Evolutionary conservation across 2,113 vertebrate genomes (phyloP).

Genomic region (Proteles cristata): DNA sequence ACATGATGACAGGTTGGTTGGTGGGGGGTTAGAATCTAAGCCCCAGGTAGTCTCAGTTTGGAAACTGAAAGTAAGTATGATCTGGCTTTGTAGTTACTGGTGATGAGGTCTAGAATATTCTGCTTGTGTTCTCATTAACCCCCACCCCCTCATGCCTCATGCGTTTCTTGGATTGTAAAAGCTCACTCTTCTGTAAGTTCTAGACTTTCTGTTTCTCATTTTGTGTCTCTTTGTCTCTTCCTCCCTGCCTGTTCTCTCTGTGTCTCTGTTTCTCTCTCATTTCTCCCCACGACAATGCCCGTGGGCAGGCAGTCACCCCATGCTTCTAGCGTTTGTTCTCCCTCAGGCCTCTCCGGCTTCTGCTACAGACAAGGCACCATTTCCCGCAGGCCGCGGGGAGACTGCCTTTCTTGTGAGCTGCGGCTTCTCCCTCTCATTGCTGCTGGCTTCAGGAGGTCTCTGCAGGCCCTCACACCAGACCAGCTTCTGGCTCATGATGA

Average conservation of each 20-base stretch:
- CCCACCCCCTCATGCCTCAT: accelerated
- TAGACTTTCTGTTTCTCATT: not conserved
- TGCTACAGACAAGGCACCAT: not conserved
- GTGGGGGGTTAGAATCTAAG: not conserved
- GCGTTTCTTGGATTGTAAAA: not conserved
- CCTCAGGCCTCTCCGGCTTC: not conserved
- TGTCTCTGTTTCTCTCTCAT: not conserved
- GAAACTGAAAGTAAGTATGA: not conserved
- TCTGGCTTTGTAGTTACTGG: not conserved
- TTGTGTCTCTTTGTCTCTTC: not conserved
- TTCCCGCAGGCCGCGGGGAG: not conserved
- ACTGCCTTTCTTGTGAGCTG: not conserved
- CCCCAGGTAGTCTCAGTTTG: not conserved
- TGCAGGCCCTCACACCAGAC: not conserved
- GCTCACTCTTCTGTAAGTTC: not conserved
- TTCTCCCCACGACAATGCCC: not conserved
- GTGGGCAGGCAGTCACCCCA: accelerated
- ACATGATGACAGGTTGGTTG: too few relatives aligned
- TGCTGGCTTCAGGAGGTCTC: not conserved
- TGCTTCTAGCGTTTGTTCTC: not conserved
- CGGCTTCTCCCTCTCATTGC: not conserved
- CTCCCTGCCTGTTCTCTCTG: not conserved
- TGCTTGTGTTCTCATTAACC: not conserved
- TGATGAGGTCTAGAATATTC: not conserved
- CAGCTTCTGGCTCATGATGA: not conserved